Evolutionary conservation across 2,113 vertebrate species (phyloP).

Genomic region (Pogona vitticeps): DNA sequence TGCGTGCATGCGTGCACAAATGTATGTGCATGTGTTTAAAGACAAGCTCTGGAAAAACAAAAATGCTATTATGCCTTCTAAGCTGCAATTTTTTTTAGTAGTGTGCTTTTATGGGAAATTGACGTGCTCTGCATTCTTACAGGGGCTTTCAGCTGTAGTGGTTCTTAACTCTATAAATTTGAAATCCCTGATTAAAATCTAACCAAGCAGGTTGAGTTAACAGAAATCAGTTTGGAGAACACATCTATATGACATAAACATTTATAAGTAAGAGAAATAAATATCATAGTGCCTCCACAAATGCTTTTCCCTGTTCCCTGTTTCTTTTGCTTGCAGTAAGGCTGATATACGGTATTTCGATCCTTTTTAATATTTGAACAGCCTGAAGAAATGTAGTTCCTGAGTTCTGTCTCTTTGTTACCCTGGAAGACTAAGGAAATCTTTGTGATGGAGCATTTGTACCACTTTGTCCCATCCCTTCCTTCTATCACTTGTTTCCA

Average conservation of each 20-base stretch:
- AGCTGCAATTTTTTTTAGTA: slow-evolving; percentile 26
- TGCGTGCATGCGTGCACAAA: no score
- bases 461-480: no score
- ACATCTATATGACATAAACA: neutral
- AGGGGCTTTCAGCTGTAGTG: slow-evolving; percentile 18
- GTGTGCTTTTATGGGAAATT: neutral
- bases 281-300: neutral
- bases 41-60: slow-evolving; percentile 5
- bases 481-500: no score
- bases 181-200: slow-evolving; percentile 17
- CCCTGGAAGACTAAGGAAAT: no score
- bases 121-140: neutral
- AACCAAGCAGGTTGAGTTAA: slow-evolving; percentile 17
- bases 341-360: neutral
- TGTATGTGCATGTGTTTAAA: no score
- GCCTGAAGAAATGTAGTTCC: neutral
- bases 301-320: slow-evolving; percentile 1
- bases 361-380: neutral
- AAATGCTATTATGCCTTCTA: slow-evolving; percentile 10
- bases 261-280: neutral
- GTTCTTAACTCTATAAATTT: slow-evolving; percentile 7
- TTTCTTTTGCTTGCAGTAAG: slow-evolving; percentile 1
- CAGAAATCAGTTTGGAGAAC: slow-evolving; percentile 4
- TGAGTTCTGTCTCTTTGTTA: neutral
- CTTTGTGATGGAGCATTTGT: no score